Evolutionary conservation across 2,888 invertebrate species (phyloP).

Genomic region (Phanerotoma sp.): DNA sequence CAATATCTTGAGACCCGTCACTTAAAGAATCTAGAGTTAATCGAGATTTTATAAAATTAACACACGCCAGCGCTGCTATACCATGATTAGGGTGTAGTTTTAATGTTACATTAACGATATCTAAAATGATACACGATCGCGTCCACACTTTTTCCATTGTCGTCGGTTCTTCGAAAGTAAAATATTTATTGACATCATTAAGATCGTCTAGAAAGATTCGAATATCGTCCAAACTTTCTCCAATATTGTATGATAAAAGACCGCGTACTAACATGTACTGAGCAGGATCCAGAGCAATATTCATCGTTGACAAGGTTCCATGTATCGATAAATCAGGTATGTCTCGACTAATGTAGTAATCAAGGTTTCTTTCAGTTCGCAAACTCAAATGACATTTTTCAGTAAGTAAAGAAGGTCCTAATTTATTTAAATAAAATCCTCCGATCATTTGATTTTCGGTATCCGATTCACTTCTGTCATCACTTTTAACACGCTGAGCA

Average conservation of each 20-base stretch:
- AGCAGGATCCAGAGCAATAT: conserved; percentile 76
- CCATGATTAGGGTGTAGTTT: conserved; percentile 66
- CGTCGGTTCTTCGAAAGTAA: conserved; percentile 24
- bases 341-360: conserved; percentile 59
- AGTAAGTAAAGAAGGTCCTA: conserved; percentile 72
- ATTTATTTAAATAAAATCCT: conserved; percentile 59
- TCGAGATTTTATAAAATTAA: conserved; percentile 89
- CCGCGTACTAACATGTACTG: conserved; percentile 89
- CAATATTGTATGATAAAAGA: conserved; percentile 85
- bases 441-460: conserved; percentile 56
- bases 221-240: conserved; percentile 76
- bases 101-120: conserved; percentile 84
- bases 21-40: conserved; percentile 84
- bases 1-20: conserved; percentile 88
- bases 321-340: conserved; percentile 80
- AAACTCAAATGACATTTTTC: conserved; percentile 81
- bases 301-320: conserved; percentile 82
- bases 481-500: conserved; percentile 58
- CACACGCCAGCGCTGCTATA: conserved; percentile 71
- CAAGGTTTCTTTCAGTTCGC: conserved; percentile 80
- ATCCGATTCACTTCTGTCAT: conserved; percentile 33
- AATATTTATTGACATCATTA: conserved; percentile 40
- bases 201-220: conserved; percentile 46
- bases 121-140: conserved; percentile 75
- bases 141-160: conserved; percentile 67